Percentiles rank a stretch among this genome's conserved stretches.
These are phyloP conservation scores for Albula goreensis DNA, from an alignment of 2,113 vertebrate genomes.

Conservation along the genomic window DNA sequence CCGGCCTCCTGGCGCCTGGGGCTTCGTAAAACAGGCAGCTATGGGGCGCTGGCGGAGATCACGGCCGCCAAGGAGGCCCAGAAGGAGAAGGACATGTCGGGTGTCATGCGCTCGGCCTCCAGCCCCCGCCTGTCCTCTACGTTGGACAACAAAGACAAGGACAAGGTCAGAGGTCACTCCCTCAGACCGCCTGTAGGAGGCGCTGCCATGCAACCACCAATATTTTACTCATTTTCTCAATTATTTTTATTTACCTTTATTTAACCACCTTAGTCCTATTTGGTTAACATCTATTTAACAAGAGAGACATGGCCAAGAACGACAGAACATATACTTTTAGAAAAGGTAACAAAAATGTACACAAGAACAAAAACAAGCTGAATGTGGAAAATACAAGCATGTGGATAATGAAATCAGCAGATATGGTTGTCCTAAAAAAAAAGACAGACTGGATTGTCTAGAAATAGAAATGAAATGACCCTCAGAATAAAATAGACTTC, in stretches of 20 bases:
- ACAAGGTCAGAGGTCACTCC: constrained; percentile 73
- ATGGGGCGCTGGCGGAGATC: constrained; percentile 93
- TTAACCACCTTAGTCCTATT: neutral
- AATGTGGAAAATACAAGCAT: too few species aligned
- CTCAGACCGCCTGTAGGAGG: too few species aligned
- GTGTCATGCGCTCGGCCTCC: constrained; percentile 96
- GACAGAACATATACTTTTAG: too few species aligned
- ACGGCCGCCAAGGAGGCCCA: constrained; percentile 92
- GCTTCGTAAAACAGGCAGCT: constrained; percentile 95
- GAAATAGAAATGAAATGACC: too few species aligned
- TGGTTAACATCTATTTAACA: too few species aligned
- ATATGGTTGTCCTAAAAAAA: too few species aligned
- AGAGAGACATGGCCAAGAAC: too few species aligned
- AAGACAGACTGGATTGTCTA: too few species aligned
- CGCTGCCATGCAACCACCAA: neutral
- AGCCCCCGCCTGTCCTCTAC: constrained; percentile 95
- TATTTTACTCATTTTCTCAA: neutral
- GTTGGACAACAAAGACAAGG: constrained; percentile 97
- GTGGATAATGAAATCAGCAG: too few species aligned
- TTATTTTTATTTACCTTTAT: neutral
- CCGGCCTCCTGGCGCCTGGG: constrained; percentile 92
- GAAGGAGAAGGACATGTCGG: constrained; percentile 88
- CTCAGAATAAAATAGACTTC: too few species aligned
- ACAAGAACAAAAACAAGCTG: too few species aligned
- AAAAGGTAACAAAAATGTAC: too few species aligned